Base-by-base conservation (phyloP, 2,888 invertebrate species). In the Cistogaster globosa region DNA sequence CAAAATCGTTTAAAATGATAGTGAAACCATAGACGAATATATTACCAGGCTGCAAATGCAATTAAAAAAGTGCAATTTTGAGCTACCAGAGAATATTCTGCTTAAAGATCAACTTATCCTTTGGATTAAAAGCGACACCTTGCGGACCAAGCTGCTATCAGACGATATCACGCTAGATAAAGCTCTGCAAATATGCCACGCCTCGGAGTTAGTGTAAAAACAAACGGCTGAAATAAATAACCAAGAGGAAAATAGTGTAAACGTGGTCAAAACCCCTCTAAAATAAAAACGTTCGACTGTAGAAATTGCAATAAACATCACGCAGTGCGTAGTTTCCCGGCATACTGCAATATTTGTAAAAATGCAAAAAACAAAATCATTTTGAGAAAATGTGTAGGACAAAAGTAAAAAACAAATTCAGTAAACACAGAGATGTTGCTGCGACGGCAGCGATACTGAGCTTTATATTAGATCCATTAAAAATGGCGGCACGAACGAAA, bases 141-240 rank as follows among this genome's bases (percentile, higher is more conserved):
- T 42, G 26, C 26, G 26, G 6, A 48, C 58, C 11, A 68, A 68
- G 20, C 16, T 68, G 7, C 6, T 53, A 16, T 68, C 68, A 18
- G 68, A 68, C 6, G 68, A 68, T 22, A 38, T 55, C 20, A 55
- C 68, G 0, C 16, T 68, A 8, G n/a, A 20, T 20, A 55, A 38
- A 22, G 55, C 53, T 16, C 12, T 55, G 0, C 6, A 55, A 38
- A 68, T 68, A 20, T 36, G 38, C n/a, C 68, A 68, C 22, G 55
- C 68, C 1, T 55, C 68, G 0, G 38, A 68, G 16, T 9, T 68
- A 12, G 68, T 38, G 1, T 55, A 68, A 68, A 68, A 68, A 11
- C 68, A 68, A 68, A 68, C 68, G 2, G 26, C 26, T 26, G 26
- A 26, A 26, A 26, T 26, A 4, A 26, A 26, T 26, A 26, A 26